A percentile compares a stretch with the other conserved stretches of the same genome.
Evolutionary conservation across 2,888 invertebrate genomes (phyloP).

Genomic region (Rhingia campestris): DNA sequence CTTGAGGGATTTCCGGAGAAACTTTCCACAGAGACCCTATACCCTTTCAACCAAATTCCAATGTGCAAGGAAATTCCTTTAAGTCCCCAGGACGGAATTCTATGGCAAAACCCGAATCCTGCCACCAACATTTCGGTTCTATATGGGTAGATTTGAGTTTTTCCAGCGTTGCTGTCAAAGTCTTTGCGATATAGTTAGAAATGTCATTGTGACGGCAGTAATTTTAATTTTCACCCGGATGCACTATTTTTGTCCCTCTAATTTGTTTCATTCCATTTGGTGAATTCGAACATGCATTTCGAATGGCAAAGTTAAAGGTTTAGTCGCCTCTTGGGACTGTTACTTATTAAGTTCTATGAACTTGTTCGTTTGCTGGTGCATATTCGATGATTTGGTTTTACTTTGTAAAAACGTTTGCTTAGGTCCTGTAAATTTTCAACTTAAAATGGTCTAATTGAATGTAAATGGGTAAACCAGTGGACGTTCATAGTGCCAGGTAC

Average conservation of each 20-base stretch:
- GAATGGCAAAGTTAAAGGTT: constrained; percentile 17
- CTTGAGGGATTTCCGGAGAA: constrained; percentile 70
- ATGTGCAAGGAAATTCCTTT: constrained; percentile 73
- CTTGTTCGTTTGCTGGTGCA: neutral
- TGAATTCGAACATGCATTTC: constrained; percentile 33
- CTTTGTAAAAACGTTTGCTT: neutral
- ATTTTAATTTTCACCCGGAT: constrained; percentile 62
- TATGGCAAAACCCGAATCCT: constrained; percentile 62
- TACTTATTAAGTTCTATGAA: constrained; percentile 1
- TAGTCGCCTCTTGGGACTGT: neutral
- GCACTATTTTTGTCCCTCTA: constrained; percentile 58
- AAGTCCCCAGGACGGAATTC: constrained; percentile 64
- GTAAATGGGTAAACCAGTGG: neutral
- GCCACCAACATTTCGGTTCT: constrained; percentile 56
- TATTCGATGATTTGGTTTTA: constrained; percentile 4
- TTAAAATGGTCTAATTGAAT: neutral
- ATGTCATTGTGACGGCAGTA: constrained; percentile 57
- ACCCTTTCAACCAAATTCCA: constrained; percentile 73
- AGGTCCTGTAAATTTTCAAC: too few species aligned
- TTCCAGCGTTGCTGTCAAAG: constrained; percentile 64
- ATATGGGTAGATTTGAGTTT: constrained; percentile 51
- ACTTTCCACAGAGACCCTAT: constrained; percentile 71
- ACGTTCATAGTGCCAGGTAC: too few species aligned
- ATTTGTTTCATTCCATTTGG: constrained; percentile 54
- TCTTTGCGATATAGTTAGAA: constrained; percentile 48